Evolutionary conservation across 2,888 invertebrate genomes (phyloP).

Genomic region (Parascotia fuliginaria): DNA sequence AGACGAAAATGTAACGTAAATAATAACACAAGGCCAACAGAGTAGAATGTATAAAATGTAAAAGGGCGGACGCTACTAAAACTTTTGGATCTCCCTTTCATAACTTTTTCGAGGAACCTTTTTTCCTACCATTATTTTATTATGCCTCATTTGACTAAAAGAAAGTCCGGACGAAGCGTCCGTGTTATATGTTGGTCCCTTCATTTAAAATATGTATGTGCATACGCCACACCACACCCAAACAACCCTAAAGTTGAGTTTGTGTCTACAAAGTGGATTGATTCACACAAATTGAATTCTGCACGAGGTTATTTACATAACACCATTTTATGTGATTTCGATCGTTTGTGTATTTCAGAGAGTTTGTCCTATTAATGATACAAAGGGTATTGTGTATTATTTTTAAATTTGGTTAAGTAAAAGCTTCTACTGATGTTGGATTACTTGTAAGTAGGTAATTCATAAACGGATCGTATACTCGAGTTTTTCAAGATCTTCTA

Average conservation of each 20-base stretch:
- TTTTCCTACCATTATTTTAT: slow-evolving; percentile 81
- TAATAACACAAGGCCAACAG: slow-evolving; percentile 73
- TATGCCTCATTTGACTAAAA: slow-evolving; percentile 82
- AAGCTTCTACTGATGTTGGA: slow-evolving; percentile 8
- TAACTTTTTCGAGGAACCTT: slow-evolving; percentile 79
- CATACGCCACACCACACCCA: slow-evolving; percentile 56
- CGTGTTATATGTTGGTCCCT: slow-evolving; percentile 70
- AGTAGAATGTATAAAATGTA: slow-evolving; percentile 73
- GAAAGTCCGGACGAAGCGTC: slow-evolving; percentile 74
- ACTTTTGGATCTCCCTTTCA: slow-evolving; percentile 78
- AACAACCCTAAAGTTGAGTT: slow-evolving; percentile 61
- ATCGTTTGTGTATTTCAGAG: slow-evolving; percentile 30
- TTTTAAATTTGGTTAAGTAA: slow-evolving; percentile 7
- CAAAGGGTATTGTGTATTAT: neutral
- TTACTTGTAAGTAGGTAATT: slow-evolving; percentile 17
- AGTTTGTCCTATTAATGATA: slow-evolving; percentile 17
- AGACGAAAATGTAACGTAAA: slow-evolving; percentile 77
- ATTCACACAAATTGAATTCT: slow-evolving; percentile 50
- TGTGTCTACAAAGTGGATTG: slow-evolving; percentile 49
- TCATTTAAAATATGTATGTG: slow-evolving; percentile 79
- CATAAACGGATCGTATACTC: slow-evolving; percentile 22
- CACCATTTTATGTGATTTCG: slow-evolving; percentile 41
- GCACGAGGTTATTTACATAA: slow-evolving; percentile 43
- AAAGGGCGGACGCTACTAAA: slow-evolving; percentile 69
- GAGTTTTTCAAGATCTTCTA: slow-evolving; percentile 25